These are phyloP conservation scores for Fulmarus glacialis DNA, from an alignment of 2,113 vertebrate species.

Conservation along the genomic window DNA sequence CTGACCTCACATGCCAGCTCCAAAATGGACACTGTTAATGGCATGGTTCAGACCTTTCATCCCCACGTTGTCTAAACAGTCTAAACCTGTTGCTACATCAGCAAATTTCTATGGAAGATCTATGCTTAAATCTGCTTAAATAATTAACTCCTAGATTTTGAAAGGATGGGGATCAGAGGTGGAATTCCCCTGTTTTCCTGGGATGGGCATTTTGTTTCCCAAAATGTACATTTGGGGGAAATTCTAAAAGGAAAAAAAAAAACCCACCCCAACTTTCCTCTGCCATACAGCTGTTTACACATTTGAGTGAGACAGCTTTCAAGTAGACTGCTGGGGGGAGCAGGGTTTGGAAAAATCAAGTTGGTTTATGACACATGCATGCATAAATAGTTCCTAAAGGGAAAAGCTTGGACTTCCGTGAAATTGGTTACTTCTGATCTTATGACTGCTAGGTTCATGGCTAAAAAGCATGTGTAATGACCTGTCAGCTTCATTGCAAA, in stretches of 20 bases:
- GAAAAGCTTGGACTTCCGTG: not conserved
- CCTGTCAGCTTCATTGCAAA: not conserved
- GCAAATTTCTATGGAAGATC: not conserved
- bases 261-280: not conserved
- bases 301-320: not conserved
- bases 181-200: not conserved
- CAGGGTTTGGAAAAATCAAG: not conserved
- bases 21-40: not conserved
- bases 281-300: not conserved
- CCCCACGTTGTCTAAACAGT: not conserved
- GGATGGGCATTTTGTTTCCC: not conserved
- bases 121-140: not conserved
- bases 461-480: not conserved
- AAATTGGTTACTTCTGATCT: not conserved
- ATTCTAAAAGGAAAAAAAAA: not conserved
- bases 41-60: not conserved
- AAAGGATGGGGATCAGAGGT: not conserved
- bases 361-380: not conserved
- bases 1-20: not conserved
- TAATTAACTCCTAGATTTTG: not conserved
- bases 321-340: not conserved
- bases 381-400: not conserved
- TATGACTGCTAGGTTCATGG: not conserved
- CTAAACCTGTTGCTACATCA: not conserved
- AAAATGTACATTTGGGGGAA: not conserved